These are phyloP conservation scores for Thrips palmi DNA, from an alignment of 1,140 invertebrate genomes.

Conservation along the genomic window DNA sequence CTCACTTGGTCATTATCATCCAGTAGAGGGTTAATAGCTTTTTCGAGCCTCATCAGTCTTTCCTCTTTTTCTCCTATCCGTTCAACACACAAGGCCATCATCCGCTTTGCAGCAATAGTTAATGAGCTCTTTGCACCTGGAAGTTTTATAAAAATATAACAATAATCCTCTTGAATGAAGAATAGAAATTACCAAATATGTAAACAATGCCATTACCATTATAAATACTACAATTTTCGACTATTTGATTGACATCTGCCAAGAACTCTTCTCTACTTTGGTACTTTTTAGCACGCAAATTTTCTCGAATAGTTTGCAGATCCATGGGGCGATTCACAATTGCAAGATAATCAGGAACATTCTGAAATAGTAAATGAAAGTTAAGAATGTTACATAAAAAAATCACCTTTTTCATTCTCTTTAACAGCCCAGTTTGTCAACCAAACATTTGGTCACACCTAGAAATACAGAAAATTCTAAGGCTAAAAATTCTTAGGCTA, in stretches of 20 bases:
- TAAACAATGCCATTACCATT: constrained; percentile 53
- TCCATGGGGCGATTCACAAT: constrained; percentile 92
- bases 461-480: not conserved
- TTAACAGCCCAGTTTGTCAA: not conserved
- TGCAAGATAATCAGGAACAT: constrained; percentile 84
- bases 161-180: constrained; percentile 5
- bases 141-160: constrained; percentile 12
- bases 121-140: constrained; percentile 57
- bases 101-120: constrained; percentile 67
- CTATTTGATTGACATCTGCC: constrained; percentile 86
- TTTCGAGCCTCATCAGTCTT: constrained; percentile 85
- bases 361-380: constrained; percentile 22
- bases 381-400: constrained; percentile 13
- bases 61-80: constrained; percentile 83
- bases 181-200: not conserved
- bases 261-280: constrained; percentile 87
- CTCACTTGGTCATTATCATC: constrained; percentile 95
- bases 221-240: constrained; percentile 85
- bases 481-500: constrained; percentile 1
- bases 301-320: constrained; percentile 87
- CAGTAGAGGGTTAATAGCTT: constrained; percentile 93
- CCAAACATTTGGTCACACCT: too few relatives aligned
- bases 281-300: constrained; percentile 81
- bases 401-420: constrained; percentile 2
- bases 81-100: constrained; percentile 74